Evolutionary conservation across 2,113 vertebrate species (phyloP), one percentile per base, ranked within the genome.

Genomic region (Monarcha castaneiventris): DNA sequence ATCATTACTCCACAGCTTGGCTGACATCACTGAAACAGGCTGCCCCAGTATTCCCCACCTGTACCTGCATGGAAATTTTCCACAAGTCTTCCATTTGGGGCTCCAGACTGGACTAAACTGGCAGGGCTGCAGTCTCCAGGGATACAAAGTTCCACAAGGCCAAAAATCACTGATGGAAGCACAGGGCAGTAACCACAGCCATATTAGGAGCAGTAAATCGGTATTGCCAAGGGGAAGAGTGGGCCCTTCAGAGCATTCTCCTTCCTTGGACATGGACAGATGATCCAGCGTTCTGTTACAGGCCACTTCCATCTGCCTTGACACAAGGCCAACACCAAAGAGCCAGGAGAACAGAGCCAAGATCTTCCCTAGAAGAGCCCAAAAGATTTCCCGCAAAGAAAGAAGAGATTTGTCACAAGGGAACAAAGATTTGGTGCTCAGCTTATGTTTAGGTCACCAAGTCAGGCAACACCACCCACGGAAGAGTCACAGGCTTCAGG

Each of bases 261-360:
- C 79, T 94, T 92, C 91, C 88, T 81, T 59, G 76, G 83, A 46
- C 61, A 41, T 3, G 35, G 88, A 54, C 22, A 84, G 76, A 55
- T 56, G 46, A 96, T 62, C 16, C 59, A 94, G 85, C 32, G 27
- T 91, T 82, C 84, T 87, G 68, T 86, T 76, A 89, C 35, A 89
- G 68, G 59, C 44, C 66, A 51, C 52, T 78, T 89, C 89, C 91
- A 92, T 78, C 80, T 91, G 91, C 73, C 49, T 81, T 92, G 91
- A 94, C 64, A 72, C 25, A 9, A n/a, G 48, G 91, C 91, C 94
- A 91, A 37, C 55, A 75, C 44, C 80, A 62, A 80, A 84, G 22
- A 67, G 68, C 29, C 73, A 84, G 39, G 61, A 77, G 35, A 86
- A 68, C 80, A 74, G 59, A 86, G 86, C 93, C 92, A 92, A 93